A percentile compares a stretch with the other conserved stretches of the same genome.
phyloP scores from a whole-genome alignment of 2,888 invertebrate genomes.

The Pterostichus niger region DNA sequence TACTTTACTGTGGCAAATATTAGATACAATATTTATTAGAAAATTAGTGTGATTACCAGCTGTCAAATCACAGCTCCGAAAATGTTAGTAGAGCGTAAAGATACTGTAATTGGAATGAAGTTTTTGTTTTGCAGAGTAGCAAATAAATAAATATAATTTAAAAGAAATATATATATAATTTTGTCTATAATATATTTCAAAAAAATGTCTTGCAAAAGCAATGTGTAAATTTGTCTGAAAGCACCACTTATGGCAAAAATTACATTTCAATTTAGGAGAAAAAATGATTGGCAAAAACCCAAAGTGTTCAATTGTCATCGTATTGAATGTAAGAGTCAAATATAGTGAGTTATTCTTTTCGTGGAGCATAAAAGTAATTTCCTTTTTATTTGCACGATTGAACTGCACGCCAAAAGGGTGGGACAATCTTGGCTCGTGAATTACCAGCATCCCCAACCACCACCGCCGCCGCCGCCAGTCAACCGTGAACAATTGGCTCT shows the following conservation, averaged over 20 bases:
- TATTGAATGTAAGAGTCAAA: constrained; percentile 9
- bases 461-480: background rate
- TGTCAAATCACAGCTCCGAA: too few species aligned
- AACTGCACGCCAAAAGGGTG: constrained; percentile 37
- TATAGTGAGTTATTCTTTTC: constrained; percentile 49
- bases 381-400: constrained; percentile 56
- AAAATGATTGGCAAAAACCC: constrained; percentile 6
- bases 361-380: constrained; percentile 49
- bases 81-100: too few species aligned
- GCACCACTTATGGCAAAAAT: background rate
- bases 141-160: too few species aligned
- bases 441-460: constrained; percentile 16
- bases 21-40: too few species aligned
- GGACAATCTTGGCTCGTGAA: constrained; percentile 50
- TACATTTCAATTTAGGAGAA: background rate
- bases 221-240: background rate
- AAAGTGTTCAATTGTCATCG: constrained; percentile 29
- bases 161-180: too few species aligned
- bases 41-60: too few species aligned
- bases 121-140: too few species aligned
- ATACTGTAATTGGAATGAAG: too few species aligned
- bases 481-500: constrained; percentile 51
- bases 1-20: too few species aligned
- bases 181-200: too few species aligned
- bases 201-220: too few species aligned